Evolutionary conservation across 2,888 invertebrate genomes (phyloP).

Genomic region (Luperina nickerlii): DNA sequence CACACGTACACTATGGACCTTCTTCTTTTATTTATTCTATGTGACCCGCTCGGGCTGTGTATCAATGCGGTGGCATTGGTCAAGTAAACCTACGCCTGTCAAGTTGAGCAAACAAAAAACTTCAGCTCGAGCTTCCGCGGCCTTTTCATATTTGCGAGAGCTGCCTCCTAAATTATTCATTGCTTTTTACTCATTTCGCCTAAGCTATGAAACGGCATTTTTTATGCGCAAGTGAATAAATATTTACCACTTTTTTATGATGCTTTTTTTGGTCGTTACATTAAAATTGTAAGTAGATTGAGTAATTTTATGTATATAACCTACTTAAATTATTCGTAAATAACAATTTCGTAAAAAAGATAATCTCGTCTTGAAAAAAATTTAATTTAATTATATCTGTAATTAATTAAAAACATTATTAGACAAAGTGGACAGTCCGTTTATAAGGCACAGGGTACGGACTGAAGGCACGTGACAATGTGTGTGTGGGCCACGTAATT

Average conservation of each 20-base stretch:
- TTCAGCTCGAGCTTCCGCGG: constrained; percentile 12
- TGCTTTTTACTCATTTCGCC: constrained; percentile 52
- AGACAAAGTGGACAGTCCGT: too few relatives aligned
- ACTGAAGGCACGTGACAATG: too few relatives aligned
- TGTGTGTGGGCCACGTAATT: too few relatives aligned
- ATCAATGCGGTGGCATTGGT: constrained; percentile 32
- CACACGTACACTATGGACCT: neutral
- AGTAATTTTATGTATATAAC: neutral
- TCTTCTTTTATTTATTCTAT: neutral
- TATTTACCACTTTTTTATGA: constrained; percentile 42
- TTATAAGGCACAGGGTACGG: too few relatives aligned
- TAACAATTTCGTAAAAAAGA: neutral
- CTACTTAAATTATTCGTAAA: neutral
- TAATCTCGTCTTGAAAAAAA: neutral
- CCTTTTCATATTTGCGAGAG: constrained; percentile 40
- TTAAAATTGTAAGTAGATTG: constrained; percentile 20
- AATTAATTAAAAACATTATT: neutral
- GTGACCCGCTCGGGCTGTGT: constrained; percentile 1
- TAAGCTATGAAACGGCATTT: constrained; percentile 43
- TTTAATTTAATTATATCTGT: neutral
- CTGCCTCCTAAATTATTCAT: constrained; percentile 54
- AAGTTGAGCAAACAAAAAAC: constrained; percentile 54
- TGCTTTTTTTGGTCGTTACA: constrained; percentile 20
- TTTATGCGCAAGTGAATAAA: constrained; percentile 56
- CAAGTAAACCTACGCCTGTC: constrained; percentile 39